Evolutionary conservation across 2,113 vertebrate species (phyloP).

Genomic region (Oncorhynchus clarkii): DNA sequence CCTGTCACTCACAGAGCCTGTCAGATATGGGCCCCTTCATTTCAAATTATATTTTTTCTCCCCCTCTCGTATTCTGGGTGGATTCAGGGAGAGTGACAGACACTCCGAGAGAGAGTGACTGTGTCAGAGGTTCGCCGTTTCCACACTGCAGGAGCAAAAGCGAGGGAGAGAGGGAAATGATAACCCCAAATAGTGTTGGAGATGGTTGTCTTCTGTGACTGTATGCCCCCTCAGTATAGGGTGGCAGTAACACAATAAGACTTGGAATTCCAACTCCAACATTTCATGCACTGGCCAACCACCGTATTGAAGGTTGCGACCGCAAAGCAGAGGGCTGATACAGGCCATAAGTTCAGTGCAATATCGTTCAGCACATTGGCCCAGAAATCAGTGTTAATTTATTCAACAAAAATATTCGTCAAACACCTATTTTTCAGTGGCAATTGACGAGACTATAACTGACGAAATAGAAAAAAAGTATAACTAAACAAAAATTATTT

Average conservation of each 20-base stretch:
- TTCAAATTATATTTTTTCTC: slow-evolving; percentile 52
- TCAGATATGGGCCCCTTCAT: slow-evolving; percentile 59
- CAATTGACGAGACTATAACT: too few relatives aligned
- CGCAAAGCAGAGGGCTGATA: too few relatives aligned
- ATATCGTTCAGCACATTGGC: too few relatives aligned
- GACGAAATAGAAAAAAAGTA: too few relatives aligned
- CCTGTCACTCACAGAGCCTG: slow-evolving; percentile 67
- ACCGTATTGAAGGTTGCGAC: too few relatives aligned
- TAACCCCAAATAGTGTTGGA: neutral
- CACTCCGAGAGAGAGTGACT: slow-evolving; percentile 43
- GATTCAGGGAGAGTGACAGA: slow-evolving; percentile 56
- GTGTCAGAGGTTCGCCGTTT: slow-evolving; percentile 38
- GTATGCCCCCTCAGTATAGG: neutral
- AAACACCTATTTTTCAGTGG: too few relatives aligned
- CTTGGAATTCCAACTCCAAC: neutral
- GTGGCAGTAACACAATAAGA: neutral
- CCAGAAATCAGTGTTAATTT: too few relatives aligned
- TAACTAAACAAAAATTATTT: too few relatives aligned
- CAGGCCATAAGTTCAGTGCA: too few relatives aligned
- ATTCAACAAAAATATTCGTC: too few relatives aligned
- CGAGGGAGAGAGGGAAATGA: neutral
- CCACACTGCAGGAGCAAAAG: slow-evolving; percentile 24
- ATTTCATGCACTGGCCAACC: too few relatives aligned
- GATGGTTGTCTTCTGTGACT: neutral
- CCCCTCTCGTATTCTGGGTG: slow-evolving; percentile 49